phyloP scores from a whole-genome alignment of 2,888 invertebrate genomes.

The Scaptomyza parva region DNA sequence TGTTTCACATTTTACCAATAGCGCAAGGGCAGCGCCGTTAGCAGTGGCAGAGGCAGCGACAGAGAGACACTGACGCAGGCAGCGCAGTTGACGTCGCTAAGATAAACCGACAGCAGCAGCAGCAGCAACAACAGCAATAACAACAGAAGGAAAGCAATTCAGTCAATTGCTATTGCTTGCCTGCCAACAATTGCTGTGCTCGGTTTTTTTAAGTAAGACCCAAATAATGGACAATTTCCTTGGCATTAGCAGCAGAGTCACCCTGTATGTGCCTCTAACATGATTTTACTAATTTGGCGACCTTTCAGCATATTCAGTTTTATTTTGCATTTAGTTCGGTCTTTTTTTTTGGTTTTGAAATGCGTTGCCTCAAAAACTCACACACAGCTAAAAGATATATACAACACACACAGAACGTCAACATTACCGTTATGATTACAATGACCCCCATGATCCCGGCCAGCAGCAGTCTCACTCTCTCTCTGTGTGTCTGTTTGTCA shows the following conservation, averaged over 20 bases:
- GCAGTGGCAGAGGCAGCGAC: constrained; percentile 26
- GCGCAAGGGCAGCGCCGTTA: constrained; percentile 15
- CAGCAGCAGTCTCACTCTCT: constrained; percentile 45
- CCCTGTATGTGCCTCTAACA: constrained; percentile 41
- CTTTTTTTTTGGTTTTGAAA: constrained; percentile 36
- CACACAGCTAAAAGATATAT: constrained; percentile 4
- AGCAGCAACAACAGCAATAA: constrained; percentile 4
- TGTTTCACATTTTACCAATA: constrained; percentile 57
- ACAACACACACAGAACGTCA: constrained; percentile 33
- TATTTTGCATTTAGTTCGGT: constrained; percentile 40
- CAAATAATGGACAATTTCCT: constrained; percentile 11
- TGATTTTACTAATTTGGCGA: constrained; percentile 60
- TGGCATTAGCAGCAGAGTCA: constrained; percentile 18
- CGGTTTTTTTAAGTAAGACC: constrained; percentile 12
- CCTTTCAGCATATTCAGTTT: constrained; percentile 12
- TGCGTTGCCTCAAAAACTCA: constrained; percentile 11
- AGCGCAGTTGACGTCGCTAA: constrained; percentile 36
- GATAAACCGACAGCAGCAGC: constrained; percentile 33
- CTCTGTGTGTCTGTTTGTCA: constrained; percentile 11
- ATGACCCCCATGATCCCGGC: constrained; percentile 71
- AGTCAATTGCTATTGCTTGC: constrained; percentile 57
- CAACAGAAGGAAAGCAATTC: constrained; percentile 26
- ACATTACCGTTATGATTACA: constrained; percentile 73
- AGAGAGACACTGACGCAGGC: constrained; percentile 32
- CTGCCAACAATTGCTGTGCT: constrained; percentile 56